Conservation (phyloP, 2,113 vertebrate species). For the Indri indri region DNA sequence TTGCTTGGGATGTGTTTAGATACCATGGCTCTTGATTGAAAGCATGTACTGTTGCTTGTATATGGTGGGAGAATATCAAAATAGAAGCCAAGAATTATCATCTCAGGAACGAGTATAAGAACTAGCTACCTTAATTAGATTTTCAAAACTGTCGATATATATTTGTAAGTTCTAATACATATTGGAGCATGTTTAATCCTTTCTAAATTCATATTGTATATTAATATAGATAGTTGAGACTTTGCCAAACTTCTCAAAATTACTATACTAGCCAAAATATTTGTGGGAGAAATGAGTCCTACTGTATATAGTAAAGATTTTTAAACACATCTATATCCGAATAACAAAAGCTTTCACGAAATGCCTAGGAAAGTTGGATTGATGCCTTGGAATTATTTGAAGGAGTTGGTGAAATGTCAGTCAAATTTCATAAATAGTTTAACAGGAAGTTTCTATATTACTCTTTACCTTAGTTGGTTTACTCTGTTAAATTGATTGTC, state of each 20-base stretch:
- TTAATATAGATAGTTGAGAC: neutral
- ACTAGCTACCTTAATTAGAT: neutral
- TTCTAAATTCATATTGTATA: constrained; percentile 4
- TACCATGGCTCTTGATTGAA: neutral
- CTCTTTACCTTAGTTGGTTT: constrained; percentile 26
- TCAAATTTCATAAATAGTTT: constrained; percentile 79
- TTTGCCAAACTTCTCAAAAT: neutral
- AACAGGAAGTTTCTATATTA: constrained; percentile 74
- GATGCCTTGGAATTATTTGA: constrained; percentile 72
- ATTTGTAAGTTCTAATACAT: neutral
- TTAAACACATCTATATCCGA: constrained; percentile 69
- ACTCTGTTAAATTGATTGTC: neutral
- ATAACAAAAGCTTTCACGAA: constrained; percentile 75
- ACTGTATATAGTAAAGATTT: constrained; percentile 75
- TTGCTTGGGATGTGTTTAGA: neutral
- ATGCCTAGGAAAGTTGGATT: constrained; percentile 71
- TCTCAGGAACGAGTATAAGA: neutral
- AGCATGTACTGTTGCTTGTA: neutral
- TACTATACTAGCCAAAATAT: neutral
- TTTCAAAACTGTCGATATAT: neutral
- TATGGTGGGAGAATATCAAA: neutral
- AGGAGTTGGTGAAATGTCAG: constrained; percentile 74
- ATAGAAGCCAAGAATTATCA: neutral
- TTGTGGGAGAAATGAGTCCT: constrained; percentile 74
- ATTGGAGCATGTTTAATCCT: neutral